Percentiles rank a stretch among this genome's conserved stretches.
These are phyloP conservation scores for Crotalus helleri DNA, from an alignment of 2,113 vertebrate species.

Conservation along the genomic window DNA sequence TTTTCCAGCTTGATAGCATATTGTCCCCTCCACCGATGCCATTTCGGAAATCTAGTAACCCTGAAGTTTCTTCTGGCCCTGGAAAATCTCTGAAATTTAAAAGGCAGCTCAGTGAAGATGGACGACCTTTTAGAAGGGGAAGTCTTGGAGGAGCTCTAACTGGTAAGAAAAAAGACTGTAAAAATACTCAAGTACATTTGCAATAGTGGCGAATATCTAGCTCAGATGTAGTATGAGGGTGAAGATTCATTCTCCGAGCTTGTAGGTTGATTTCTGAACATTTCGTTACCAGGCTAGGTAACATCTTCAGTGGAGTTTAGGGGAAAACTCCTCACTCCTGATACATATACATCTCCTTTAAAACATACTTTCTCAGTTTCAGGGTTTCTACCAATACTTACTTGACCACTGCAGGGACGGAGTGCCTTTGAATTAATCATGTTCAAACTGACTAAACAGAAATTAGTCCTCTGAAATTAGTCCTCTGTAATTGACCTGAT, in stretches of 20 bases:
- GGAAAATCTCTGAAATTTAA: constrained; percentile 79
- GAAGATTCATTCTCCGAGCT: no score
- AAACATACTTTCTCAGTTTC: background rate
- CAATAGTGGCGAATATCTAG: no score
- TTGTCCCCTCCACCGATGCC: constrained; percentile 77
- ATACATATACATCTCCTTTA: background rate
- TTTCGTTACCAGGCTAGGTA: no score
- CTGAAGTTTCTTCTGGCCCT: constrained; percentile 74
- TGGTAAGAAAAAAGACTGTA: constrained; percentile 43
- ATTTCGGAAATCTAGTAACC: constrained; percentile 86
- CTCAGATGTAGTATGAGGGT: no score
- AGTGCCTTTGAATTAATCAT: background rate
- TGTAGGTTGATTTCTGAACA: no score
- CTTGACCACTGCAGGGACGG: background rate
- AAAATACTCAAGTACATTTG: background rate
- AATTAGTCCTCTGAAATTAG: background rate
- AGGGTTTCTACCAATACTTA: background rate
- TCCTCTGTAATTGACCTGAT: background rate
- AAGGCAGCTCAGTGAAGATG: constrained; percentile 85
- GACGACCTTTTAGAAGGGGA: constrained; percentile 80
- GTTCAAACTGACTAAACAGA: background rate
- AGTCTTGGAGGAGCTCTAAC: constrained; percentile 91
- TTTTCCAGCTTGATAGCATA: constrained; percentile 86
- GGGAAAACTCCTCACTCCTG: no score
- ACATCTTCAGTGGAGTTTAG: no score